phyloP scores from a whole-genome alignment of 2,797 vertebrate species.

The Dryobates pubescens region DNA sequence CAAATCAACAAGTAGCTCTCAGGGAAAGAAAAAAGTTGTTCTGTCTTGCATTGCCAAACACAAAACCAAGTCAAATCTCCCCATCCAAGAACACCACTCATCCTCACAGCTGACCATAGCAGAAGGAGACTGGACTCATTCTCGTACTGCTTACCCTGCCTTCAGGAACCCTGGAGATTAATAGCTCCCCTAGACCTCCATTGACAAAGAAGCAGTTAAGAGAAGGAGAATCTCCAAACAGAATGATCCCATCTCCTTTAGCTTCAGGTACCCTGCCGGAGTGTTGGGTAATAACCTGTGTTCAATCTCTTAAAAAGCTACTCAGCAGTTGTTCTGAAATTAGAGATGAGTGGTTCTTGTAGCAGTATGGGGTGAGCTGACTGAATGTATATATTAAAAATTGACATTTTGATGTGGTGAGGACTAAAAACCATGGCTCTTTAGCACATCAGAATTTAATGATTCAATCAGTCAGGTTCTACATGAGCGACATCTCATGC shows the following conservation, averaged over 20 bases:
- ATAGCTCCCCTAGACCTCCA: background rate
- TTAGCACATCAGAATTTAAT: background rate
- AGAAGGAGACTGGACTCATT: background rate
- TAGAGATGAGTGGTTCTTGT: background rate
- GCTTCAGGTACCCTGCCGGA: background rate
- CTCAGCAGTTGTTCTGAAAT: background rate
- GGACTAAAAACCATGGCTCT: background rate
- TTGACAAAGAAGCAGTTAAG: background rate
- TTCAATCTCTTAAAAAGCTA: background rate
- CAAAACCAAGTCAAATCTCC: background rate
- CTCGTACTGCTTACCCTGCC: background rate
- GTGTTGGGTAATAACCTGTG: background rate
- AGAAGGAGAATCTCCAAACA: background rate
- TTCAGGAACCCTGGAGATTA: background rate
- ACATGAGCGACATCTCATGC: background rate
- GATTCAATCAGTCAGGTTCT: background rate
- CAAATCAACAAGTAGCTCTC: conserved; percentile 10
- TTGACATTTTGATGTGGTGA: background rate
- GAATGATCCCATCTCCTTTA: background rate
- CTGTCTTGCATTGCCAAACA: background rate
- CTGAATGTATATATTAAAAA: background rate
- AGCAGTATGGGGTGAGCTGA: background rate
- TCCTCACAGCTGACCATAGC: background rate
- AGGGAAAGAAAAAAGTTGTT: background rate
- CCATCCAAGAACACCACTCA: background rate